Percentiles rank a stretch among this genome's conserved stretches.
phyloP scores from a whole-genome alignment of 2,113 vertebrate genomes.

The Aspidoscelis tigris region DNA sequence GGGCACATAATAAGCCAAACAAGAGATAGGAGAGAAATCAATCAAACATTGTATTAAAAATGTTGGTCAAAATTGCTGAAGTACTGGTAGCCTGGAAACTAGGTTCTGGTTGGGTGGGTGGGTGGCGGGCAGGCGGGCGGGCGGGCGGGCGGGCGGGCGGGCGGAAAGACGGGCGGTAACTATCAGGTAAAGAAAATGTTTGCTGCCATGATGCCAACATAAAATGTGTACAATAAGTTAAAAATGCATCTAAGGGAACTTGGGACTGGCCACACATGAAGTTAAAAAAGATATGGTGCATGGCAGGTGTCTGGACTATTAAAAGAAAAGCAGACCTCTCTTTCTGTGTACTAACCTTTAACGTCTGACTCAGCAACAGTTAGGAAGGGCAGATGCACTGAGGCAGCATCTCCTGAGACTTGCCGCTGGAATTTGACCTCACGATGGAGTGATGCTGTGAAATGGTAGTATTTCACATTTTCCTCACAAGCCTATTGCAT shows the following conservation, averaged over 20 bases:
- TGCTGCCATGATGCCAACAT: neutral
- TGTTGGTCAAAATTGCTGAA: neutral
- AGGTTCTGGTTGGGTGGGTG: neutral
- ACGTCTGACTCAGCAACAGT: neutral
- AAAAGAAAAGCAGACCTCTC: neutral
- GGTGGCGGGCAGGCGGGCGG: too few species aligned
- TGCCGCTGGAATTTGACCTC: too few species aligned
- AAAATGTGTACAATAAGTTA: neutral
- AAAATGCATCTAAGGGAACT: neutral
- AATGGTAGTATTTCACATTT: neutral
- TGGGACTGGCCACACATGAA: neutral
- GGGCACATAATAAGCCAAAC: too few species aligned
- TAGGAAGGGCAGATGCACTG: neutral
- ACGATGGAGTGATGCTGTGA: neutral
- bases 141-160: too few species aligned
- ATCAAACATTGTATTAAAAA: neutral
- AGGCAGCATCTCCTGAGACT: neutral
- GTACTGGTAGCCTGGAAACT: neutral
- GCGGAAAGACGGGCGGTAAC: neutral
- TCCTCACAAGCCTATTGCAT: neutral
- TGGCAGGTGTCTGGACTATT: neutral
- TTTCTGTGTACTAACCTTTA: neutral
- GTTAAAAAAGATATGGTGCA: neutral
- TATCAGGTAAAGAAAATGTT: conserved; percentile 9
- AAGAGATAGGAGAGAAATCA: neutral